These are phyloP conservation scores for Catalaphyllia jardinei DNA, from an alignment of 64 coral and sea anemone genomes.

Conservation along the genomic window DNA sequence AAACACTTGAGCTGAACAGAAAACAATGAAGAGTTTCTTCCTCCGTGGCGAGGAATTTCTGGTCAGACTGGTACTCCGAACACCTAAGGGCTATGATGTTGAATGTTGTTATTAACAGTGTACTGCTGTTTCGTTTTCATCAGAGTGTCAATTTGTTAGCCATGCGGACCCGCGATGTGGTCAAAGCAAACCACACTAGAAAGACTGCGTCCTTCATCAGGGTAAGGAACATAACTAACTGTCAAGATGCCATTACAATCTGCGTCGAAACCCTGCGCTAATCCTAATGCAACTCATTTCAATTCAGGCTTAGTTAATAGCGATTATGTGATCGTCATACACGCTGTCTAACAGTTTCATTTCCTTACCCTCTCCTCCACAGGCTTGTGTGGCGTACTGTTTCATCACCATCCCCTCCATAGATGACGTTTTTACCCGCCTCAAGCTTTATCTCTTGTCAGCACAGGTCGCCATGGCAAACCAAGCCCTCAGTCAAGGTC, in stretches of 20 bases:
- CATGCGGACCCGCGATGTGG: constrained; percentile 85
- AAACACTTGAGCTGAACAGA: too few relatives aligned
- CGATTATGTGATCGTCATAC: background rate
- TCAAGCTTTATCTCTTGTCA: constrained; percentile 90
- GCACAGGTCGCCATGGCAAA: constrained; percentile 95
- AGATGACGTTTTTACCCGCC: constrained; percentile 77
- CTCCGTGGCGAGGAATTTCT: too few relatives aligned
- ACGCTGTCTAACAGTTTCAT: too few relatives aligned
- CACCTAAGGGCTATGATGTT: too few relatives aligned
- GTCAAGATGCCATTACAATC: too few relatives aligned
- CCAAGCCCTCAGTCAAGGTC: constrained; percentile 97
- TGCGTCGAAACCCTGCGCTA: too few relatives aligned
- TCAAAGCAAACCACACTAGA: constrained; percentile 90
- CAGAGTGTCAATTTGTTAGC: constrained; percentile 95
- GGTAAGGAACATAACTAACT: constrained; percentile 43
- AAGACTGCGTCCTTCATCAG: constrained; percentile 96
- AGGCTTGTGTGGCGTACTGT: constrained; percentile 95
- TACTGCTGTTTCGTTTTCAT: background rate
- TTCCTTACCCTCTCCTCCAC: background rate
- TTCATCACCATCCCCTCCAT: constrained; percentile 99
- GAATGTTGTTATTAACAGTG: background rate
- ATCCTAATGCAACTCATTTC: too few relatives aligned
- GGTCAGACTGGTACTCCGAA: too few relatives aligned
- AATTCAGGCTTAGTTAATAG: too few relatives aligned
- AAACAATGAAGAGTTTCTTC: too few relatives aligned